Conservation (phyloP, 2,888 invertebrate species). For the Pantelozetes paolii region DNA sequence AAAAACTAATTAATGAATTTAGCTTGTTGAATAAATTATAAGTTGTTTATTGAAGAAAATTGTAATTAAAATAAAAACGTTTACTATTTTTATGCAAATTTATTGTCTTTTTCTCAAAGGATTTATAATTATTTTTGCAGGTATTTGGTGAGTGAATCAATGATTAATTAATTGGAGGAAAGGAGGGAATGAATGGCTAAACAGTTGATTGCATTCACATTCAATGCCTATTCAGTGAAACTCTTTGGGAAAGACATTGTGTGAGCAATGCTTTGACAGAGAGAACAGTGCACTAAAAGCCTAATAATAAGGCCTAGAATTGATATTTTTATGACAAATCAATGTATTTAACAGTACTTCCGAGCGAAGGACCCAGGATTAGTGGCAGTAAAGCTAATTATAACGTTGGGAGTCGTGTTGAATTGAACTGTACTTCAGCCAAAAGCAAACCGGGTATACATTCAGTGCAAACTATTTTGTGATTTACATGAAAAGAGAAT, state of each 20-base stretch:
- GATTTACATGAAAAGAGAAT: not conserved
- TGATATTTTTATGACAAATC: slow-evolving; percentile 9
- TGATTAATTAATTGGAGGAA: slow-evolving; percentile 23
- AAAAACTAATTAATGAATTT: too few relatives aligned
- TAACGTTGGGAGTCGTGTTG: slow-evolving; percentile 64
- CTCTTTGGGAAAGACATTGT: not conserved
- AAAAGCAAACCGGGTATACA: slow-evolving; percentile 60
- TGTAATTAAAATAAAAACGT: not conserved
- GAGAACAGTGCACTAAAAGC: not conserved
- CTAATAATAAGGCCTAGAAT: slow-evolving; percentile 7
- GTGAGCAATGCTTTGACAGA: not conserved
- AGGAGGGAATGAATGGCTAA: not conserved
- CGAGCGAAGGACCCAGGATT: slow-evolving; percentile 69
- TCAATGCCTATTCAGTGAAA: not conserved
- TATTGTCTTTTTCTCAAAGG: slow-evolving; percentile 9
- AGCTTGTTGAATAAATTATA: not conserved
- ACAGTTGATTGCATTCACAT: slow-evolving; percentile 4
- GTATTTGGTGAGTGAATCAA: slow-evolving; percentile 19
- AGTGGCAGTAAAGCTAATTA: slow-evolving; percentile 66
- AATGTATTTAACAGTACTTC: slow-evolving; percentile 43
- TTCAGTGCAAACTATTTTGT: not conserved
- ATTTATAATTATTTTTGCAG: slow-evolving; percentile 17
- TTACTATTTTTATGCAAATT: slow-evolving; percentile 7
- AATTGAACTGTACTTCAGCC: slow-evolving; percentile 70
- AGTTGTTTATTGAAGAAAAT: not conserved